A percentile compares a stretch with the other conserved stretches of the same genome.
Evolutionary conservation across 1,140 invertebrate genomes (phyloP).

Genomic region (Argopecten irradians): DNA sequence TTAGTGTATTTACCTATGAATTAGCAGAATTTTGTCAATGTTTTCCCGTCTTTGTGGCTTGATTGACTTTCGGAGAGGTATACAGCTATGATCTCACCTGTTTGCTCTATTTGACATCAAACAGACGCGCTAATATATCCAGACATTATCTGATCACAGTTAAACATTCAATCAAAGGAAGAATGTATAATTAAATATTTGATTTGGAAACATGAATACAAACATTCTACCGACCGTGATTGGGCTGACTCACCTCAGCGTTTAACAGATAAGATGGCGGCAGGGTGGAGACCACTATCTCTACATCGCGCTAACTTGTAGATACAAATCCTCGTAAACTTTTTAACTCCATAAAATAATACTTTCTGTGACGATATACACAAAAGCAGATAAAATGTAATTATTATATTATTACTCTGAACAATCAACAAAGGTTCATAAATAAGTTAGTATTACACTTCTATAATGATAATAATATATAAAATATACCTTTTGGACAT

Average conservation of each 20-base stretch:
- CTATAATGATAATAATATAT: too few relatives aligned
- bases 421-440: too few relatives aligned
- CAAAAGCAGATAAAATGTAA: neutral
- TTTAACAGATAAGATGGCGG: neutral
- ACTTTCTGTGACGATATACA: neutral
- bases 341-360: neutral
- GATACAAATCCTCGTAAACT: neutral
- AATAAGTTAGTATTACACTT: too few relatives aligned
- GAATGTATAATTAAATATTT: constrained; percentile 24
- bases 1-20: neutral
- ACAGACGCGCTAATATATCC: neutral
- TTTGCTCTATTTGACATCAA: constrained; percentile 4
- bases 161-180: neutral
- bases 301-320: neutral
- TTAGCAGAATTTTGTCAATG: neutral
- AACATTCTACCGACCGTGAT: constrained; percentile 15
- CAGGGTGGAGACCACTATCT: neutral
- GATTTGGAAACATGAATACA: constrained; percentile 17
- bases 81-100: neutral
- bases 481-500: too few relatives aligned
- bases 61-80: neutral
- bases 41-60: neutral
- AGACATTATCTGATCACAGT: neutral
- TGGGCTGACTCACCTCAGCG: neutral
- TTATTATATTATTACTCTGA: neutral